These are phyloP conservation scores for Tetrapedia diversipes DNA, from an alignment of 2,888 invertebrate genomes.

Conservation along the genomic window DNA sequence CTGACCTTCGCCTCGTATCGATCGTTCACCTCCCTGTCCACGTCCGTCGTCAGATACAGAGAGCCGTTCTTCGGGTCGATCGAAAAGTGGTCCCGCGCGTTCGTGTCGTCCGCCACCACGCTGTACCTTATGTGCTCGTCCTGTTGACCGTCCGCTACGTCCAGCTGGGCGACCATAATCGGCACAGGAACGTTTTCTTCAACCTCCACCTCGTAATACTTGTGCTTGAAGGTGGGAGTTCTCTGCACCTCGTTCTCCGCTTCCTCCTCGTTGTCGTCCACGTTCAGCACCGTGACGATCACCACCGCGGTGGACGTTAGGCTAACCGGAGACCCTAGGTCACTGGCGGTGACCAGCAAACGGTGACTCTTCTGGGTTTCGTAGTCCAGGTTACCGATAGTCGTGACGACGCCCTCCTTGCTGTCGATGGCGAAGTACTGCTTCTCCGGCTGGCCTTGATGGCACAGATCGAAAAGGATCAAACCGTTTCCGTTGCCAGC, in stretches of 20 bases:
- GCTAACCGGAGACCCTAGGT: conserved; percentile 91
- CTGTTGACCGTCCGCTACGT: conserved; percentile 88
- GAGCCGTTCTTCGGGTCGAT: conserved; percentile 91
- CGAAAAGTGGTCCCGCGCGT: conserved; percentile 87
- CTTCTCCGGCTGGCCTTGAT: conserved; percentile 83
- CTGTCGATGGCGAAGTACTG: conserved; percentile 91
- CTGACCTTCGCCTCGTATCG: conserved; percentile 86
- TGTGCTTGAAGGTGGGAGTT: conserved; percentile 85
- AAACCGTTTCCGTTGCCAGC: conserved; percentile 94
- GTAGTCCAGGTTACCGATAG: conserved; percentile 89
- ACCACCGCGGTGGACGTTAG: conserved; percentile 91
- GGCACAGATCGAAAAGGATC: conserved; percentile 90
- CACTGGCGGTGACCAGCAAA: conserved; percentile 92
- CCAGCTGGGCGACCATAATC: conserved; percentile 89
- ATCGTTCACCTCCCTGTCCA: conserved; percentile 89
- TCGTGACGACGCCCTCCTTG: conserved; percentile 92
- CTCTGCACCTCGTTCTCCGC: conserved; percentile 80
- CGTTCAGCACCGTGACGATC: conserved; percentile 87
- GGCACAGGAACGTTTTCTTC: conserved; percentile 92
- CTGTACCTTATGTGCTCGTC: conserved; percentile 87
- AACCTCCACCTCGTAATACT: conserved; percentile 92
- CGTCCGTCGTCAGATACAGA: conserved; percentile 88
- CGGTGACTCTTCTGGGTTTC: conserved; percentile 86
- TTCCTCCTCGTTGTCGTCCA: conserved; percentile 86
- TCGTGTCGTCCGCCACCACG: conserved; percentile 85